These are phyloP conservation scores for Thereva nobilitata DNA, from an alignment of 2,888 invertebrate genomes.

Conservation along the genomic window DNA sequence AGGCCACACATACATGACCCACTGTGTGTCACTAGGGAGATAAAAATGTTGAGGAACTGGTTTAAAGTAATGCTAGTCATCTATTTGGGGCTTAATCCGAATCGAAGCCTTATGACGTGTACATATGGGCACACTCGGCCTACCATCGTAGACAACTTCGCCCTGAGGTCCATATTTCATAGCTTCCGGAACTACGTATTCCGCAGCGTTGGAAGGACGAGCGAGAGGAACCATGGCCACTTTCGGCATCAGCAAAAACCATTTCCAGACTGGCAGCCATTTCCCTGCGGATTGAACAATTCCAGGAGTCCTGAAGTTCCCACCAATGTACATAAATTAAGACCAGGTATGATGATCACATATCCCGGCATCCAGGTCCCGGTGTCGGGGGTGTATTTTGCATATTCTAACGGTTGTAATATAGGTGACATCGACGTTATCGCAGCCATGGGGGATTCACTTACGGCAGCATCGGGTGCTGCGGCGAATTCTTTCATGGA, in stretches of 20 bases:
- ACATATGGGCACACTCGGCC: slow-evolving; percentile 37
- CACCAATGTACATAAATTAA: slow-evolving; percentile 58
- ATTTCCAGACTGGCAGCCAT: slow-evolving; percentile 43
- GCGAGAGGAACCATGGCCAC: slow-evolving; percentile 38
- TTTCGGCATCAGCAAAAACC: slow-evolving; percentile 47
- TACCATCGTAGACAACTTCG: slow-evolving; percentile 42
- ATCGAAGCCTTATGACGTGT: slow-evolving; percentile 32
- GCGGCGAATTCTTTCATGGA: slow-evolving; percentile 57
- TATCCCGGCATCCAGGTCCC: slow-evolving; percentile 48
- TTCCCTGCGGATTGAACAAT: slow-evolving; percentile 49
- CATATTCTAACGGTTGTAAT: background rate
- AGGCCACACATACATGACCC: slow-evolving; percentile 11
- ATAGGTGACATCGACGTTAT: slow-evolving; percentile 62
- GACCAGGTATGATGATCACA: slow-evolving; percentile 50
- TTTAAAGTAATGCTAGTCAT: slow-evolving; percentile 41
- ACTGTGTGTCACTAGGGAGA: slow-evolving; percentile 15
- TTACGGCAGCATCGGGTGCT: slow-evolving; percentile 61
- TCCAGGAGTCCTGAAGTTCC: slow-evolving; percentile 51
- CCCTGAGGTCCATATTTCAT: slow-evolving; percentile 44
- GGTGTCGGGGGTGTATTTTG: background rate
- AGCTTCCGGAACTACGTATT: slow-evolving; percentile 44
- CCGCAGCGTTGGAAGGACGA: slow-evolving; percentile 43
- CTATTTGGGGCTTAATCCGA: slow-evolving; percentile 39
- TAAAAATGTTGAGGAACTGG: slow-evolving; percentile 34
- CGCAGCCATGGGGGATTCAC: slow-evolving; percentile 62